Evolutionary conservation across 2,888 invertebrate genomes (phyloP).

Genomic region (Agriopis leucophaearia): DNA sequence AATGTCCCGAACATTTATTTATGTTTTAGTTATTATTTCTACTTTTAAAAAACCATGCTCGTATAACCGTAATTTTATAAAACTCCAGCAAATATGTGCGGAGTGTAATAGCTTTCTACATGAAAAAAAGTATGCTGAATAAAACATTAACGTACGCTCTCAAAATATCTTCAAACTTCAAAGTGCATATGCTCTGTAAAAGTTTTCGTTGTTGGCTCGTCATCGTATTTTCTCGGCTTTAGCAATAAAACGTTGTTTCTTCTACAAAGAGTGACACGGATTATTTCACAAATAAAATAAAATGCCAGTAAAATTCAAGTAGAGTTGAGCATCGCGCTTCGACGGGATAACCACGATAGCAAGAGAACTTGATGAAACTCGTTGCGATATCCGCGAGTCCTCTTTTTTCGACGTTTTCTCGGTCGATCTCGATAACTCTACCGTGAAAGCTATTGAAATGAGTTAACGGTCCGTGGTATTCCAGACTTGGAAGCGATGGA

Average conservation of each 20-base stretch:
- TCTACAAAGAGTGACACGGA: conserved; percentile 60
- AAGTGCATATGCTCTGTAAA: conserved; percentile 39
- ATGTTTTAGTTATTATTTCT: too few species aligned
- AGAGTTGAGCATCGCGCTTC: conserved; percentile 41
- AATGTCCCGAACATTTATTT: too few species aligned
- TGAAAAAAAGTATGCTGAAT: not conserved
- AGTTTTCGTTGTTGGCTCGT: conserved; percentile 36
- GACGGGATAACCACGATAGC: conserved; percentile 43
- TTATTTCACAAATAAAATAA: conserved; percentile 61
- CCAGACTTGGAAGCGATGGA: conserved; percentile 56
- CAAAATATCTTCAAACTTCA: conserved; percentile 24
- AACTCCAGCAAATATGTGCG: not conserved
- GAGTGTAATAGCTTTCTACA: not conserved
- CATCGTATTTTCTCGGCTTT: conserved; percentile 57
- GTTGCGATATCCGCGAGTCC: not conserved
- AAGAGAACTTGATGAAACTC: conserved; percentile 32
- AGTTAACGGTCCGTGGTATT: conserved; percentile 39
- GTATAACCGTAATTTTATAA: not conserved
- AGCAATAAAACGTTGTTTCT: conserved; percentile 61
- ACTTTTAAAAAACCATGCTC: too few species aligned
- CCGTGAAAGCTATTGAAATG: conserved; percentile 38
- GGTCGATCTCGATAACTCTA: conserved; percentile 39
- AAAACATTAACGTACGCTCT: not conserved
- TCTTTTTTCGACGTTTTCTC: conserved; percentile 15
- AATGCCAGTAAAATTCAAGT: conserved; percentile 58